Percentiles rank a stretch among this genome's conserved stretches.
Conservation (phyloP, 2,113 vertebrate genomes). For the Vulpes lagopus region DNA sequence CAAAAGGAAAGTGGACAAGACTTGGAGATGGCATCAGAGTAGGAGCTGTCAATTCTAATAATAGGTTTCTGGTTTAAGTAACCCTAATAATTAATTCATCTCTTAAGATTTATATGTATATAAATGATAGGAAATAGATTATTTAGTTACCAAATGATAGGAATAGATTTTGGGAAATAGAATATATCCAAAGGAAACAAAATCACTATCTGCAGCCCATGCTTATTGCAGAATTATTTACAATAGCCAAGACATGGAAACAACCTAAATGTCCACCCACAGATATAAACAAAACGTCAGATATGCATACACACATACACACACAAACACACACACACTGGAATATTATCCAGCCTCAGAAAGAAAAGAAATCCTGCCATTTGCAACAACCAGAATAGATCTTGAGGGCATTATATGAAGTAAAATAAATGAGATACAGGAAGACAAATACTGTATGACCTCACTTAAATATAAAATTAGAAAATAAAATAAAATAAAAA, state of each 20-base stretch:
- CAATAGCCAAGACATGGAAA: not conserved
- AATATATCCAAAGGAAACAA: not conserved
- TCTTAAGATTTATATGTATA: not conserved
- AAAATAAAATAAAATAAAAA: not conserved
- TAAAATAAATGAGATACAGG: not conserved
- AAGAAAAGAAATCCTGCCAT: not conserved
- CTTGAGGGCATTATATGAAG: not conserved
- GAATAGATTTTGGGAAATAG: not conserved
- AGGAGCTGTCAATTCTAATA: not conserved
- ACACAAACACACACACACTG: not conserved
- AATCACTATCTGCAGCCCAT: not conserved
- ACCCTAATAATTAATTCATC: not conserved
- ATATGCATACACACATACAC: not conserved
- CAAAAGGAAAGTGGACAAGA: not conserved
- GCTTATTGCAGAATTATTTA: not conserved
- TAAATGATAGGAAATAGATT: not conserved
- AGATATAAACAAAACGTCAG: not conserved
- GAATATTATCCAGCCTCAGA: not conserved
- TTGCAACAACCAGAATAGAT: not conserved
- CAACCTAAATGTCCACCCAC: not conserved
- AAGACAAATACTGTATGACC: not conserved
- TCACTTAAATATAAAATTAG: not conserved
- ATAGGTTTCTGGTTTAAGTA: not conserved
- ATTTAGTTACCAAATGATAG: not conserved
- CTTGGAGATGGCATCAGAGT: not conserved